phyloP scores from a whole-genome alignment of 2,113 vertebrate genomes.

The Mobula hypostoma region DNA sequence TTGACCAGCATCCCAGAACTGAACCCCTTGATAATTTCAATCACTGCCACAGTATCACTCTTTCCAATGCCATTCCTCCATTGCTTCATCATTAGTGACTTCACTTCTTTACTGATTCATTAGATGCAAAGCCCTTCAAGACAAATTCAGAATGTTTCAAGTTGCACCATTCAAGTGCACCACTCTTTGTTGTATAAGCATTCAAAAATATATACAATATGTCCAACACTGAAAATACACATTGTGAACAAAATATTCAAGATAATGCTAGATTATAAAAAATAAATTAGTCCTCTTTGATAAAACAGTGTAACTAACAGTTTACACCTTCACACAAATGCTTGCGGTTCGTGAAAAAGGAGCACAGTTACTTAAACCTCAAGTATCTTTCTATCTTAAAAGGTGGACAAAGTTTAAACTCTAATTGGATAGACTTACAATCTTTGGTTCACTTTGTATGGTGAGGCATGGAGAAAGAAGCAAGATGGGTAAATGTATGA shows the following conservation, averaged over 20 bases:
- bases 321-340: neutral
- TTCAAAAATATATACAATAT: neutral
- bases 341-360: neutral
- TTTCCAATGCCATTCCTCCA: neutral
- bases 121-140: neutral
- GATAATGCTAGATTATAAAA: neutral
- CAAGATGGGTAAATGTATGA: neutral
- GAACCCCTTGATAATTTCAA: too few relatives aligned
- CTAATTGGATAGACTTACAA: conserved; percentile 1
- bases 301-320: neutral
- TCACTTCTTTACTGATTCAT: neutral
- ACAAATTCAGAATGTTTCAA: neutral
- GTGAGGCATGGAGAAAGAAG: conserved; percentile 14
- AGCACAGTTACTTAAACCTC: neutral
- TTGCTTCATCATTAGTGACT: neutral
- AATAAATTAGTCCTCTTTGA: neutral
- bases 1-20: too few relatives aligned
- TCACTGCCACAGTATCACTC: too few relatives aligned
- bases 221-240: neutral
- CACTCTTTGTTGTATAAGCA: too few relatives aligned
- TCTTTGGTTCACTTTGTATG: conserved; percentile 16
- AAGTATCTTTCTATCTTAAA: neutral
- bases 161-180: neutral
- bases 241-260: neutral
- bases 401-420: neutral